A percentile compares a stretch with the other conserved stretches of the same genome.
Evolutionary conservation across 2,113 vertebrate genomes (phyloP).

Genomic region (Sapajus apella): DNA sequence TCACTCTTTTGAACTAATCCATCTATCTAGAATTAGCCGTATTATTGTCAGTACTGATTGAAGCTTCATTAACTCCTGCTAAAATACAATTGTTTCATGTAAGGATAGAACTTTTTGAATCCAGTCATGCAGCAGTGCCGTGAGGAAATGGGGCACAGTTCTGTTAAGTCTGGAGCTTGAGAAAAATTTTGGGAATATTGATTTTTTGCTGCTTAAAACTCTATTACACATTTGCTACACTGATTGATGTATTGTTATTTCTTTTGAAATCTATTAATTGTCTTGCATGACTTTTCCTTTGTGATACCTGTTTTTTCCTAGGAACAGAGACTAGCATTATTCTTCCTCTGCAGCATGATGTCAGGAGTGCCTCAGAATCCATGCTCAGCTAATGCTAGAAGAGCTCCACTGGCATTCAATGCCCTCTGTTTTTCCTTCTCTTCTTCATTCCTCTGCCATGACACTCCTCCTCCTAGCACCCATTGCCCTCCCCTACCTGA

Average conservation of each 20-base stretch:
- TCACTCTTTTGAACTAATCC: background rate
- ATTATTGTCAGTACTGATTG: too few species aligned
- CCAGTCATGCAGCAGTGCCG: too few species aligned
- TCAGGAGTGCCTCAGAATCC: too few species aligned
- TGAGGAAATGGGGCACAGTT: background rate
- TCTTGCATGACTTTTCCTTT: background rate
- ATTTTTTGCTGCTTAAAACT: background rate
- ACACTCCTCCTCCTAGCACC: background rate
- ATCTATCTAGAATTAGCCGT: too few species aligned
- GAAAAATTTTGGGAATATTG: background rate
- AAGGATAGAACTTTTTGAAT: background rate
- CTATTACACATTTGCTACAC: background rate
- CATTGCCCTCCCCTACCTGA: background rate
- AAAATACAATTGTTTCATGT: background rate
- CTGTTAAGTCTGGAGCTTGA: background rate
- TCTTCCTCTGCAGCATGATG: too few species aligned
- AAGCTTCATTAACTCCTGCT: background rate
- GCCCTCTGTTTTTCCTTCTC: background rate
- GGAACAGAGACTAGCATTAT: background rate
- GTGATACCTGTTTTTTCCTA: background rate
- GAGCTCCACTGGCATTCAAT: background rate
- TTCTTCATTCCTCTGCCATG: background rate
- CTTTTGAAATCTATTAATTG: background rate
- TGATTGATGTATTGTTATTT: background rate
- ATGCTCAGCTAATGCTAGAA: background rate